Conservation (phyloP, 1,140 invertebrate species). For the Drosophila malerkotliana region DNA sequence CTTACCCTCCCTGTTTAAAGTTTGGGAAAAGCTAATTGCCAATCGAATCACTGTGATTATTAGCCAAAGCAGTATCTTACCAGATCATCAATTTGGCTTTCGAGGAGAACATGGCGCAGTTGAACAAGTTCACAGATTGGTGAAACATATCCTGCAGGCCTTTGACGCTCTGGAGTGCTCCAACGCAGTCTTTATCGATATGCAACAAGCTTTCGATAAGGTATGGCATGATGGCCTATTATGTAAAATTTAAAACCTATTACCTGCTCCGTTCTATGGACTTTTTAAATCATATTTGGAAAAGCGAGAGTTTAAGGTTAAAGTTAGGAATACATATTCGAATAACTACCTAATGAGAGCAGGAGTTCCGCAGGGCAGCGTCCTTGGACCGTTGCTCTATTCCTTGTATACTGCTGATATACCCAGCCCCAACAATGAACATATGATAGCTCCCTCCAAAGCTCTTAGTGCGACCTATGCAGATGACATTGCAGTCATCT, state of each 20-base stretch:
- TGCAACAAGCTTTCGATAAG: slow-evolving; percentile 24
- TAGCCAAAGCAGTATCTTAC: not conserved
- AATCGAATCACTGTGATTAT: slow-evolving; percentile 5
- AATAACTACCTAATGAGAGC: slow-evolving; percentile 11
- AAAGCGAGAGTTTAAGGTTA: not conserved
- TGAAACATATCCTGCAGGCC: not conserved
- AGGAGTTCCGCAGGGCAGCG: slow-evolving; percentile 14
- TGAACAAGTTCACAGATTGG: slow-evolving; percentile 13
- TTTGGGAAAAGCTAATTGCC: slow-evolving; percentile 19
- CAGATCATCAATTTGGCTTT: slow-evolving; percentile 10
- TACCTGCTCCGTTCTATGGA: not conserved
- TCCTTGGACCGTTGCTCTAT: not conserved
- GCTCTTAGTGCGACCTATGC: not conserved
- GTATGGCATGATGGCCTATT: slow-evolving; percentile 11
- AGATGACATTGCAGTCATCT: not conserved
- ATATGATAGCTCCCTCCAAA: slow-evolving; percentile 10
- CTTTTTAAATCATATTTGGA: not conserved
- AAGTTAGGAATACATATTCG: slow-evolving; percentile 6
- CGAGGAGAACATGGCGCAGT: slow-evolving; percentile 11
- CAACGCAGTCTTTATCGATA: slow-evolving; percentile 28
- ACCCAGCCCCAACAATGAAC: slow-evolving; percentile 5
- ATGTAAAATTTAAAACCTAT: not conserved
- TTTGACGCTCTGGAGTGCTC: slow-evolving; percentile 12
- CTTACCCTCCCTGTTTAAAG: slow-evolving; percentile 11
- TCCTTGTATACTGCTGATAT: slow-evolving; percentile 26